A percentile compares a stretch with the other conserved stretches of the same genome.
Conservation (phyloP, 2,113 vertebrate genomes). For the Cricetomys ansorgei region DNA sequence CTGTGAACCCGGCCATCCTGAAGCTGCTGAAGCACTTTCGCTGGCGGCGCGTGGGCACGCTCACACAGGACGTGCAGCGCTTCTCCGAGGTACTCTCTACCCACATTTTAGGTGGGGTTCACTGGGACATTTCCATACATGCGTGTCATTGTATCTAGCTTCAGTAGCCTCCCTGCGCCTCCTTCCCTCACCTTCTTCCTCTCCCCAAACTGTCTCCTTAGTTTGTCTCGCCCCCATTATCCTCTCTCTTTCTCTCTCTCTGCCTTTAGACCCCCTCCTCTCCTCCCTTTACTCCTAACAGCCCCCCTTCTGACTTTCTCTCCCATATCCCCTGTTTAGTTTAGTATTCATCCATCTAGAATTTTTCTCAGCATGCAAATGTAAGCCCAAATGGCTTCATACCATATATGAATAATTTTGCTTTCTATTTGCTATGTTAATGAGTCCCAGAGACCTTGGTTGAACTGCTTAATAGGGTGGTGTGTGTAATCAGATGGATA, state of each 20-base stretch:
- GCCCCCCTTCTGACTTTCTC: neutral
- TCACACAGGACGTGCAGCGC: slow-evolving; percentile 98
- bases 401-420: neutral
- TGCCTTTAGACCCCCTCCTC: neutral
- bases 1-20: slow-evolving; percentile 98
- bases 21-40: slow-evolving; percentile 96
- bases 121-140: neutral
- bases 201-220: neutral
- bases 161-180: neutral
- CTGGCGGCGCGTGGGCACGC: slow-evolving; percentile 97
- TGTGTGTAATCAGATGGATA: neutral
- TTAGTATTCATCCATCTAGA: neutral
- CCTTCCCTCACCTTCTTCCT: neutral
- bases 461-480: neutral
- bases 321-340: neutral
- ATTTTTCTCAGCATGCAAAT: neutral
- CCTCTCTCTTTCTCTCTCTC: neutral
- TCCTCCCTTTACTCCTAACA: neutral
- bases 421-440: neutral
- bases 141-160: neutral
- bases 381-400: neutral
- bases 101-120: neutral
- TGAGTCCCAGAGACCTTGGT: neutral
- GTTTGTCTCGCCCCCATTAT: neutral
- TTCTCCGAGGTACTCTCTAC: slow-evolving; percentile 93